Percentiles rank a stretch among this genome's conserved stretches.
These are phyloP conservation scores for Alces alces DNA, from an alignment of 2,113 vertebrate species.

Conservation along the genomic window DNA sequence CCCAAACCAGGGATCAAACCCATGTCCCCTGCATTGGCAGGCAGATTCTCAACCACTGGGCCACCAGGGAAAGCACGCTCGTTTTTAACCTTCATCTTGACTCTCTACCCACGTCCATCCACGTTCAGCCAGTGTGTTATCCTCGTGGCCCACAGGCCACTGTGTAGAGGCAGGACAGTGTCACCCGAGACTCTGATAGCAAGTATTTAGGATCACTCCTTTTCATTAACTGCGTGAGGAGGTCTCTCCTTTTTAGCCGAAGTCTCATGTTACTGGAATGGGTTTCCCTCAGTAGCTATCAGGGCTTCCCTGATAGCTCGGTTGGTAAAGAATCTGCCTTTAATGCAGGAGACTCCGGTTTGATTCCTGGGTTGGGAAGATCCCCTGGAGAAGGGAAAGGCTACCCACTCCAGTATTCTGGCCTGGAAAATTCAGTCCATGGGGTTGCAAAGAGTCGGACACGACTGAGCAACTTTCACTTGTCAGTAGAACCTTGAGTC, in stretches of 20 bases:
- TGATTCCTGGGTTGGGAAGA: not conserved
- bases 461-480: not conserved
- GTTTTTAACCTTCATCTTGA: not conserved
- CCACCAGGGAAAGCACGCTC: not conserved
- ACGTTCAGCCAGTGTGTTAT: fast-evolving
- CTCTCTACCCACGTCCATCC: fast-evolving
- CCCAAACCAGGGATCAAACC: not conserved
- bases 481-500: not conserved
- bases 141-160: not conserved
- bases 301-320: not conserved
- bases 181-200: fast-evolving
- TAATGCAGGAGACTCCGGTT: not conserved
- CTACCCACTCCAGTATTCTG: not conserved
- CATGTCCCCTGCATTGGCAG: not conserved
- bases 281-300: not conserved
- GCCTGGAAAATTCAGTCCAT: not conserved
- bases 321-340: not conserved
- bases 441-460: not conserved
- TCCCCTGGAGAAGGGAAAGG: not conserved
- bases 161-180: fast-evolving
- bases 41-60: not conserved
- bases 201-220: not conserved
- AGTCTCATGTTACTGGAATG: not conserved
- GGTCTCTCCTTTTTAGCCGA: not conserved
- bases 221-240: not conserved